These are phyloP conservation scores for Coluber constrictor DNA, from an alignment of 2,797 vertebrate species.

Conservation along the genomic window DNA sequence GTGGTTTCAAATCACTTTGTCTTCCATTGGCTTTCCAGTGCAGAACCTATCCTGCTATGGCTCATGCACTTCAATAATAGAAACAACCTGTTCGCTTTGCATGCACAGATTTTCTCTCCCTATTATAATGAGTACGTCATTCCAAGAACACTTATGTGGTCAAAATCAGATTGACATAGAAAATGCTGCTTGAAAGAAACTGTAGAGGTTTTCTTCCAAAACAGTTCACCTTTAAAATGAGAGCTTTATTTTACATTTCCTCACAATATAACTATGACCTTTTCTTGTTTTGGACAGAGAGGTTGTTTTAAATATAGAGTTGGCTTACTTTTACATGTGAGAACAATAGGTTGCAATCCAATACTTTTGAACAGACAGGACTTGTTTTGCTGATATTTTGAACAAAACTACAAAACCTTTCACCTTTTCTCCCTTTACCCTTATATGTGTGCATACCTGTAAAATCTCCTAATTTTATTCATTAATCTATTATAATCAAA, in stretches of 20 bases:
- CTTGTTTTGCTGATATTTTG: neutral
- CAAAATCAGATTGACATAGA: neutral
- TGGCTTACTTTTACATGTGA: neutral
- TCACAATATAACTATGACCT: neutral
- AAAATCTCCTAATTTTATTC: neutral
- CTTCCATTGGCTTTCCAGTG: neutral
- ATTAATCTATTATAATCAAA: neutral
- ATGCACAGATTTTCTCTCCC: neutral
- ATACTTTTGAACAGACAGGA: neutral
- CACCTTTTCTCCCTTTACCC: neutral
- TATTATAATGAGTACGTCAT: neutral
- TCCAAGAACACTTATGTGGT: neutral
- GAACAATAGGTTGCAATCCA: neutral
- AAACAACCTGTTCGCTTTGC: neutral
- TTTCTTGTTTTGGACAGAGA: neutral
- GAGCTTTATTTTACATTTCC: neutral
- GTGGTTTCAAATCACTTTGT: neutral
- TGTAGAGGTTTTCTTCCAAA: neutral
- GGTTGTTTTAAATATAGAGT: neutral
- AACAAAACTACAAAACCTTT: neutral
- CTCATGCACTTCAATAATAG: neutral
- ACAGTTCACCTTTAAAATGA: neutral
- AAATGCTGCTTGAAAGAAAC: neutral
- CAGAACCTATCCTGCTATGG: neutral
- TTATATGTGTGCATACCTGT: neutral